Evolutionary conservation across 2,113 vertebrate species (phyloP).

Genomic region (Solea solea): DNA sequence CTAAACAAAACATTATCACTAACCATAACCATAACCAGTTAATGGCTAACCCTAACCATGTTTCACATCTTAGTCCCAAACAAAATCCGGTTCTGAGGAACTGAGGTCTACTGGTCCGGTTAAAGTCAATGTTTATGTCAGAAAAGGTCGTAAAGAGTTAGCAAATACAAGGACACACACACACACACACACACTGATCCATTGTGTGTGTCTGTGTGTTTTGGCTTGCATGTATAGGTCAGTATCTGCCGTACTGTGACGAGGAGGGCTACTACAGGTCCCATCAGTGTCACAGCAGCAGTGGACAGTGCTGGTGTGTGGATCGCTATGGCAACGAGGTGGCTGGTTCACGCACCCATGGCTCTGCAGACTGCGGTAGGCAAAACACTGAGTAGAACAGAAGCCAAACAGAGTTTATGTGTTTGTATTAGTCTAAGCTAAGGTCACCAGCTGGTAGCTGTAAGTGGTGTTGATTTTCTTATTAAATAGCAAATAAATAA

Average conservation of each 20-base stretch:
- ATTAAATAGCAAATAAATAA: not conserved
- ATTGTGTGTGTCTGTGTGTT: slow-evolving; percentile 32
- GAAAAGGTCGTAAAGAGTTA: no score
- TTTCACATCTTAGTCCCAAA: no score
- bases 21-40: no score
- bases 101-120: no score
- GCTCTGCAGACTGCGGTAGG: slow-evolving; percentile 90
- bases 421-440: no score
- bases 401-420: no score
- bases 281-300: slow-evolving; percentile 90
- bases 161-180: not conserved
- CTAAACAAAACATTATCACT: no score
- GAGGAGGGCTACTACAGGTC: slow-evolving; percentile 94
- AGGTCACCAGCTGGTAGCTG: no score
- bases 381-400: not conserved
- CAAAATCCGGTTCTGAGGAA: no score
- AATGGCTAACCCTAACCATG: no score
- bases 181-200: not conserved
- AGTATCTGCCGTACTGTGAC: slow-evolving; percentile 92
- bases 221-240: slow-evolving; percentile 76
- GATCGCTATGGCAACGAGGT: slow-evolving; percentile 96
- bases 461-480: not conserved
- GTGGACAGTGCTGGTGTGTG: slow-evolving; percentile 96
- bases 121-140: no score
- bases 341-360: slow-evolving; percentile 86